Conservation (phyloP, 2,113 vertebrate genomes). For the Crotalus viridis region DNA sequence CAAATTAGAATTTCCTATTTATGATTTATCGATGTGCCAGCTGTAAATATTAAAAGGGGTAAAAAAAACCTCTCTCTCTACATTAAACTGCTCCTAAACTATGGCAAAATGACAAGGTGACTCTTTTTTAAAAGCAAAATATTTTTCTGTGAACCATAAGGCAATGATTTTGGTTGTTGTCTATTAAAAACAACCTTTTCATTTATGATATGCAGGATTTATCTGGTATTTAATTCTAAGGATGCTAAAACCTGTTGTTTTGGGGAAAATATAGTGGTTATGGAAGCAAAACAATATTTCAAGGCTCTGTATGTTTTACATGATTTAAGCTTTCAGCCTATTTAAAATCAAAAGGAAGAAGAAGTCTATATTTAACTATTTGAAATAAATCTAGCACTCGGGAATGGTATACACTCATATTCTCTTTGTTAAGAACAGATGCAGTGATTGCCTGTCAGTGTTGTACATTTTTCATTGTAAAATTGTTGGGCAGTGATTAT, state of each 20-base stretch:
- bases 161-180: not conserved
- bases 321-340: not conserved
- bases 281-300: not conserved
- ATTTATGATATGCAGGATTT: not conserved
- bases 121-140: slow-evolving; percentile 40
- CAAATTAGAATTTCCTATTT: slow-evolving; percentile 56
- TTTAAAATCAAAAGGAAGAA: not conserved
- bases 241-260: not conserved
- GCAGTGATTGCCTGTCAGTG: not conserved
- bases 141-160: slow-evolving; percentile 3
- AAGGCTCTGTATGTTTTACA: not conserved
- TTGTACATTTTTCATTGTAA: not conserved
- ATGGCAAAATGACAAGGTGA: slow-evolving; percentile 14
- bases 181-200: slow-evolving; percentile 16
- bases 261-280: not conserved
- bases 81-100: slow-evolving; percentile 35
- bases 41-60: slow-evolving; percentile 40
- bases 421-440: not conserved
- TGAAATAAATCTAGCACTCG: not conserved
- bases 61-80: not conserved
- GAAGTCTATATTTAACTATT: not conserved
- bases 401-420: not conserved
- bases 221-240: not conserved
- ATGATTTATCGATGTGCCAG: slow-evolving; percentile 53
- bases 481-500: not conserved